phyloP scores from a whole-genome alignment of 2,797 vertebrate genomes.

The Petrocephalus schoutedeni region DNA sequence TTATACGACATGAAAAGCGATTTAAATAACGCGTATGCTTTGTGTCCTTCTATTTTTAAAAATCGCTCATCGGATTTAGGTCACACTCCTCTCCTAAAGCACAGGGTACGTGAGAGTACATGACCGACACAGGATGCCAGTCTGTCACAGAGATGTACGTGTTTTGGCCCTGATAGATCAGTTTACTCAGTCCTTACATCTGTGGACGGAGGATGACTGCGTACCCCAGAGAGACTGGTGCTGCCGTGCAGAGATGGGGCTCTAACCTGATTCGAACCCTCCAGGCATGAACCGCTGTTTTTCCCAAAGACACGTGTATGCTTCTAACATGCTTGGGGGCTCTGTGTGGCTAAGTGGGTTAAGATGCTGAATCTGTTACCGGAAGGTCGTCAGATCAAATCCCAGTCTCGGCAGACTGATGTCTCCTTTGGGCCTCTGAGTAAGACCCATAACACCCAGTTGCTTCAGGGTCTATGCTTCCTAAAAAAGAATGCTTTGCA shows the following conservation, averaged over 20 bases:
- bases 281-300: not conserved
- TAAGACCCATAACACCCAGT: not conserved
- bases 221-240: slow-evolving; percentile 53
- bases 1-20: not conserved
- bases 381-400: not conserved
- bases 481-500: not conserved
- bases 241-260: slow-evolving; percentile 13
- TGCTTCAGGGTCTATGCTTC: not conserved
- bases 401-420: not conserved
- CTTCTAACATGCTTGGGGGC: not conserved
- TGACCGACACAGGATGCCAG: not conserved
- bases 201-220: slow-evolving; percentile 50
- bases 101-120: not conserved
- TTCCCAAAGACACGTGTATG: not conserved
- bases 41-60: not conserved
- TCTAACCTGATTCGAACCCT: not conserved
- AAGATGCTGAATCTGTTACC: not conserved
- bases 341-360: not conserved
- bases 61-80: not conserved
- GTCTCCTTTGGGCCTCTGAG: not conserved
- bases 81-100: not conserved
- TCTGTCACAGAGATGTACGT: not conserved
- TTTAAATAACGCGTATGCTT: not conserved
- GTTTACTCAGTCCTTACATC: slow-evolving; percentile 41
- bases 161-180: not conserved